Evolutionary conservation across 2,113 vertebrate genomes (phyloP), one percentile per base, ranked within the genome.

Genomic region (Scophthalmus maximus): DNA sequence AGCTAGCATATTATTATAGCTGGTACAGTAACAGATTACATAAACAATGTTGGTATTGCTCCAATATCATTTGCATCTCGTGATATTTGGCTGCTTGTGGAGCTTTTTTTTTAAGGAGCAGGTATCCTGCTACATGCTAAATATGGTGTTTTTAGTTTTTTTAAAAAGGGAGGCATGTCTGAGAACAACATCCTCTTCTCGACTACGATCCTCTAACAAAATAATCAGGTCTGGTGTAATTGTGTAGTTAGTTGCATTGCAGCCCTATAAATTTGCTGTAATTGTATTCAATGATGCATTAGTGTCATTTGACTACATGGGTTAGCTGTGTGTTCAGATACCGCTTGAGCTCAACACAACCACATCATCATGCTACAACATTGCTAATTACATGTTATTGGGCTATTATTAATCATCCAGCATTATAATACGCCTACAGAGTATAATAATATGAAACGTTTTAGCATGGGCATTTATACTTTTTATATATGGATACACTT

Each of bases 11-110:
- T 53, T 32, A 55, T 56, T 4, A 20, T 11, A 36, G 11, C 10
- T 25, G 49, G 8, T 25, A 9, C 20, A 57, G 36, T 15, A 56
- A 44, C 32, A 65, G 23, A 36, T 59, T 49, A 0, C 34, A 62
- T 23, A 59, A 70, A 58, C 53, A 29, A 8, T 14, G 46, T 8
- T 59, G 36, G 6, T 56, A 30, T 23, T 76, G 72, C 26, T 71
- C 30, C 6, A 29, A 14, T 26, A 3, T 47, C 46, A 34, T 66
- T 40, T 55, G 25, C 17, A 34, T 20, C 4, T 57, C 17, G 18
- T 62, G 12, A 30, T 36, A 56, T 40, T 52, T 58, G 42, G n/a
- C 11, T 6, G 52, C 5, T 9, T 25, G 8, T 7, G 2, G 6
- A 61, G 7, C 8, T 1, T 55, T n/a, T n/a, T 14, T 29, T 44